These are phyloP conservation scores for Cydia fagiglandana DNA, from an alignment of 1,140 invertebrate species.

Conservation along the genomic window DNA sequence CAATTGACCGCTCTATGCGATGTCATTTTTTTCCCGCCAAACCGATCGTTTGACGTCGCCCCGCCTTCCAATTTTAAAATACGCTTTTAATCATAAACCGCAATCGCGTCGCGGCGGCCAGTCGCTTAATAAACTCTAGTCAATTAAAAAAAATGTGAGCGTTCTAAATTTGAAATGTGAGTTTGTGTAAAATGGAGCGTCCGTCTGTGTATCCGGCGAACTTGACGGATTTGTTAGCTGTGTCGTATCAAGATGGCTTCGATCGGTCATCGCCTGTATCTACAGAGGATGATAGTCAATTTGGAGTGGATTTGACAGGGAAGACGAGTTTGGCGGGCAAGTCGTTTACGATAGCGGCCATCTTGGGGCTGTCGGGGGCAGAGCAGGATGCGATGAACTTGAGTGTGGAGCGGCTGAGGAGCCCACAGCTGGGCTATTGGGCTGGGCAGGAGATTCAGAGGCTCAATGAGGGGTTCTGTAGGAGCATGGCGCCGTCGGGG, in stretches of 20 bases:
- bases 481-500: constrained; percentile 55
- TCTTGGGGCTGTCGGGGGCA: constrained; percentile 62
- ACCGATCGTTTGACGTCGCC: constrained; percentile 62
- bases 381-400: constrained; percentile 72
- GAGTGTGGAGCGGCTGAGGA: constrained; percentile 66
- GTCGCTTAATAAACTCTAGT: not conserved
- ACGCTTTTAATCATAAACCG: constrained; percentile 63
- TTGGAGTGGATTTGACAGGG: constrained; percentile 67
- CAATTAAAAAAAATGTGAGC: constrained; percentile 17
- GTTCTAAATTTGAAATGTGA: constrained; percentile 34
- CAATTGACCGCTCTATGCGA: constrained; percentile 66
- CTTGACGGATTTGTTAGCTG: constrained; percentile 56
- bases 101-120: constrained; percentile 44
- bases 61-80: constrained; percentile 62
- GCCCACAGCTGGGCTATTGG: constrained; percentile 66
- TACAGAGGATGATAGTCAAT: constrained; percentile 61
- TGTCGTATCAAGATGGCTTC: constrained; percentile 51
- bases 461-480: constrained; percentile 63
- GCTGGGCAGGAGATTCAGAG: constrained; percentile 65
- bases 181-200: constrained; percentile 51
- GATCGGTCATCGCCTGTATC: constrained; percentile 52
- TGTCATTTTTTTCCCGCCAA: constrained; percentile 72
- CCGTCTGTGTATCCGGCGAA: constrained; percentile 55
- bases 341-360: constrained; percentile 73
- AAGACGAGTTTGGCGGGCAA: constrained; percentile 70